phyloP scores from a whole-genome alignment of 2,113 vertebrate species.

The Vulpes lagopus region DNA sequence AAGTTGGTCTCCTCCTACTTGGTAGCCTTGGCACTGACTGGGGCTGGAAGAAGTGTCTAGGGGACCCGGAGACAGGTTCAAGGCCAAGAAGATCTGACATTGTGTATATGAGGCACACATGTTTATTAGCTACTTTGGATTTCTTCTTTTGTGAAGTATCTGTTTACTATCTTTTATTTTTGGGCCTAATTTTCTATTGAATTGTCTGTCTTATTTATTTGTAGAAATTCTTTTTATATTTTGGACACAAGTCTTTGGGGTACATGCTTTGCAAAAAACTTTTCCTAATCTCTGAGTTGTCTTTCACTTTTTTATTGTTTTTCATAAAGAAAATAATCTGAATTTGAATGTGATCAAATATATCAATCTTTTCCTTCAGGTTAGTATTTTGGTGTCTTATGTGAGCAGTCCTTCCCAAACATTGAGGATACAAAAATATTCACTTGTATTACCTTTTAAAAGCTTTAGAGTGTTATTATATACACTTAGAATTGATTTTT shows the following conservation, averaged over 20 bases:
- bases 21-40: not conserved
- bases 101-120: not conserved
- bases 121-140: not conserved
- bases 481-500: constrained; percentile 19
- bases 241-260: not conserved
- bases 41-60: not conserved
- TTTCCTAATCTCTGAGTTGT: not conserved
- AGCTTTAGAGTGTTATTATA: not conserved
- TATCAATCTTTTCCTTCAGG: not conserved
- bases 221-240: not conserved
- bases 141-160: not conserved
- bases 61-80: not conserved
- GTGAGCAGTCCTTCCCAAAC: constrained; percentile 4
- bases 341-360: not conserved
- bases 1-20: not conserved
- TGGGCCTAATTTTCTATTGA: not conserved
- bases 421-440: not conserved
- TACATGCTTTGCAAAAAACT: not conserved
- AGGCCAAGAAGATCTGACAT: not conserved
- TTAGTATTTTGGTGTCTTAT: not conserved
- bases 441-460: not conserved
- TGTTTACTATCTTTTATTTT: not conserved
- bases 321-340: not conserved
- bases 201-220: not conserved
- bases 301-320: not conserved